A percentile compares a stretch with the other conserved stretches of the same genome.
These are phyloP conservation scores for Empidonax traillii DNA, from an alignment of 2,113 vertebrate genomes.

Conservation along the genomic window DNA sequence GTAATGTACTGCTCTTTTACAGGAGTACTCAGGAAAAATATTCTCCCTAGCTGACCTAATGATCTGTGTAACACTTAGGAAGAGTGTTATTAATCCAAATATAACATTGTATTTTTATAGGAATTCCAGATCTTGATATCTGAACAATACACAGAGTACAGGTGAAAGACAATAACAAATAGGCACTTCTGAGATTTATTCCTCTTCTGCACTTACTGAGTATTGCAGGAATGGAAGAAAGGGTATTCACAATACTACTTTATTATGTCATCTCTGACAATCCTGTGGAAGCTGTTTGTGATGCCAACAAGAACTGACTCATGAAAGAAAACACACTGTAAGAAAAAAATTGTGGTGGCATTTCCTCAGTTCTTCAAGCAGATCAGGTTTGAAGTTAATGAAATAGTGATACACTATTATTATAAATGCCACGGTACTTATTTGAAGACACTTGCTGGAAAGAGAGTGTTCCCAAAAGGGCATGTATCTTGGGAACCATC, in stretches of 20 bases:
- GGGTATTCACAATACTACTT: neutral
- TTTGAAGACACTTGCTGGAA: neutral
- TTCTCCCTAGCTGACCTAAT: neutral
- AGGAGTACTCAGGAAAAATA: neutral
- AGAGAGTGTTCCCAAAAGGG: neutral
- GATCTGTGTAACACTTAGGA: neutral
- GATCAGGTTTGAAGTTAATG: neutral
- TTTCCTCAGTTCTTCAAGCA: neutral
- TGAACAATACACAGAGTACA: neutral
- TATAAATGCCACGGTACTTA: neutral
- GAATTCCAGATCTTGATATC: neutral
- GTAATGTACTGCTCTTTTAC: neutral
- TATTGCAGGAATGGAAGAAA: neutral
- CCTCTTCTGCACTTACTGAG: neutral
- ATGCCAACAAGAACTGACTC: neutral
- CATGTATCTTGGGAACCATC: neutral
- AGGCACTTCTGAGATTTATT: neutral
- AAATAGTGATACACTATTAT: neutral
- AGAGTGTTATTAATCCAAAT: neutral
- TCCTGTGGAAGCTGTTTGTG: neutral
- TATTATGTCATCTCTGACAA: neutral
- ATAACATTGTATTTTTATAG: neutral
- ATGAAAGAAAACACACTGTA: neutral
- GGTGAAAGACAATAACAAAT: neutral
- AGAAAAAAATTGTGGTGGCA: neutral